Base-by-base conservation (phyloP, 2,797 vertebrate species). In the Pteronotus mesoamericanus region DNA sequence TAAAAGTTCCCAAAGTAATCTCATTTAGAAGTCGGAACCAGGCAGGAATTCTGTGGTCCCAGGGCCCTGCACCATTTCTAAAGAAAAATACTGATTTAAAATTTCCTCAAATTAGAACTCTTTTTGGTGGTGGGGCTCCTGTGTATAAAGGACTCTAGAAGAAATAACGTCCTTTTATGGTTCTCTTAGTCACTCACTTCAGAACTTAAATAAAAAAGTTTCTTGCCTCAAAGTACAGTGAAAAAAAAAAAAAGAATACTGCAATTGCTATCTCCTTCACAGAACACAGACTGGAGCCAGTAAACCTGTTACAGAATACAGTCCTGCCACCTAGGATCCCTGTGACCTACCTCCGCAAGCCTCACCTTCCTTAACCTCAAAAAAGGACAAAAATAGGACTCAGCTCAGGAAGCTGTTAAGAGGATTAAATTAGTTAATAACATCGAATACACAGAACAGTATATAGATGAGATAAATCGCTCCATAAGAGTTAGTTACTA, bases 21-120 rank as follows among this genome's bases (percentile, higher is more conserved):
- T 96, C 93, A 91, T 92, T 80, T 82, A 86, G 80, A 92, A 94
- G 51, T 97, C 97, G 96, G 95, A 97, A 91, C 7, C 46, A 93
- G 72, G 66, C 42, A 89, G 69, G 48, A 94, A 96, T 94, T 95
- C 84, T 95, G 46, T 42, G 69, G 55, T 78, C 77, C 74, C 71
- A 94, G 72, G 46, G 69, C n/a, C 37, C 84, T 42, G 53, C 39
- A 48, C 66, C 85, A 90, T 95, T 91, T 85, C 78, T 94, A 95
- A 94, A 96, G 61, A 59, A 93, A 91, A 95, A 64, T 6, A 77
- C 1, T 80, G 80, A 86, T 93, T 57, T 89, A 83, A 61, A 51
- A 71, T 93, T 88, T 93, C 68, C 86, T 77, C 46, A 83, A 84
- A 77, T 94, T 93, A 97, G 89, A 95, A 92, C 61, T 48, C 93